phyloP scores from a whole-genome alignment of 1,140 invertebrate genomes.

The Papilio polytes region DNA sequence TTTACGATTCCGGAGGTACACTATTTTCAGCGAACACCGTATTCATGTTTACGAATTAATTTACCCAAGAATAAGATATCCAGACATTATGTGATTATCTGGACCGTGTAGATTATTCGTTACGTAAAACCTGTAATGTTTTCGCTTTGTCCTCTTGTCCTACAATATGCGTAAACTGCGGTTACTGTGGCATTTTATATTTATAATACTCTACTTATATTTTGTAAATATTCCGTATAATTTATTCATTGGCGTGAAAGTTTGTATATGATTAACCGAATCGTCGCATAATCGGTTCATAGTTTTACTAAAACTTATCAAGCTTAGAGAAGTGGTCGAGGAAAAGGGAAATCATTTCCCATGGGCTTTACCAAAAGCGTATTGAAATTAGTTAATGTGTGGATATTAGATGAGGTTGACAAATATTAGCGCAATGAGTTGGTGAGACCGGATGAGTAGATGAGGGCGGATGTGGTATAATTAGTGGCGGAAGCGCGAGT shows the following conservation, averaged over 20 bases:
- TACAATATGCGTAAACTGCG: background rate
- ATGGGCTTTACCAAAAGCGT: background rate
- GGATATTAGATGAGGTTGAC: background rate
- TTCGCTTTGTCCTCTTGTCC: slow-evolving; percentile 30
- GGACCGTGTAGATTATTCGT: background rate
- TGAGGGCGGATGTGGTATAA: slow-evolving; percentile 2
- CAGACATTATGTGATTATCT: background rate
- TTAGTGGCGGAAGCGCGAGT: slow-evolving; percentile 26
- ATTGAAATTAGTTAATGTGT: background rate
- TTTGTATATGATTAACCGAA: too few relatives aligned
- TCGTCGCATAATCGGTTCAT: too few relatives aligned
- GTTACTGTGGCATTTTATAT: background rate
- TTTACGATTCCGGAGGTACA: slow-evolving; percentile 26
- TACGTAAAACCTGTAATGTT: slow-evolving; percentile 33
- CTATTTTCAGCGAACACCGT: slow-evolving; percentile 18
- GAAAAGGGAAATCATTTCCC: too few relatives aligned
- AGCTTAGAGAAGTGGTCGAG: too few relatives aligned
- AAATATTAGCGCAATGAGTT: background rate
- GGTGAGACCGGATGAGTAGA: background rate
- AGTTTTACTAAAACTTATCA: too few relatives aligned
- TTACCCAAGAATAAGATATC: background rate
- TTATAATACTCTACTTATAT: background rate
- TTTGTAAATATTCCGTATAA: background rate
- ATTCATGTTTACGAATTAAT: slow-evolving; percentile 7
- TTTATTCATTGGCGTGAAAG: background rate